Base-by-base conservation (phyloP, 2,797 vertebrate genomes). In the Acanthurus leucopareius region DNA sequence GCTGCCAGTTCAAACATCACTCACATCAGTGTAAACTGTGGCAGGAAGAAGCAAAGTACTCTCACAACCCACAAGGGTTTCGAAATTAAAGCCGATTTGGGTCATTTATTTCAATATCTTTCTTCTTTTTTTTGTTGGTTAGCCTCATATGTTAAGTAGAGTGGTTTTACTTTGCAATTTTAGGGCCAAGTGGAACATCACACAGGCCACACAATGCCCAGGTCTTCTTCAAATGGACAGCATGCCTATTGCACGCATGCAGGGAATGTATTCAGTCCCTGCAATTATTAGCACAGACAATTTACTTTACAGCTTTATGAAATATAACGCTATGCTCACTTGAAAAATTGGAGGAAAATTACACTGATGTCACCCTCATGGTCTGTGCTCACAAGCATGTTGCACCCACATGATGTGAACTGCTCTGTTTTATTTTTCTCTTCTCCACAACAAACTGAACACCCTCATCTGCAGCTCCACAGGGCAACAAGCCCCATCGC, bases 401-500 rank as follows among this genome's bases (percentile, higher is more conserved):
- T 82, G 83, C 54, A 64, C 91, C 92, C 87, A 81, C 89, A 94
- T 94, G 49, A 71, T 16, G 10, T 38, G 54, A 83, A 70, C 59
- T n/a, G 52, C 70, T 84, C 64, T 82, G 79, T 86, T 91, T 88
- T 81, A 87, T 90, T 87, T 89, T 79, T 32, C 51, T 79, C 40
- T 79, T 82, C 67, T 75, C 84, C 76, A 86, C 80, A 91, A 89
- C 83, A 84, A 90, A 72, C 86, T 61, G 57, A 84, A 69, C 66
- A 67, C 88, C 86, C 82, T 83, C 90, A 91, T 92, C 51, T 76
- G 44, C 75, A 17, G 35, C 73, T 87, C 66, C 70, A 70, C 44
- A 83, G 62, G 70, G 57, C 82, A 89, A 90, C 93, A 83, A 89
- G 94, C 82, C 91, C 72, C 17, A 28, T 94, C 94, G 61, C 91